Percentiles rank a stretch among this genome's conserved stretches.
phyloP scores from a whole-genome alignment of 2,113 vertebrate genomes.

The Bungarus multicinctus region DNA sequence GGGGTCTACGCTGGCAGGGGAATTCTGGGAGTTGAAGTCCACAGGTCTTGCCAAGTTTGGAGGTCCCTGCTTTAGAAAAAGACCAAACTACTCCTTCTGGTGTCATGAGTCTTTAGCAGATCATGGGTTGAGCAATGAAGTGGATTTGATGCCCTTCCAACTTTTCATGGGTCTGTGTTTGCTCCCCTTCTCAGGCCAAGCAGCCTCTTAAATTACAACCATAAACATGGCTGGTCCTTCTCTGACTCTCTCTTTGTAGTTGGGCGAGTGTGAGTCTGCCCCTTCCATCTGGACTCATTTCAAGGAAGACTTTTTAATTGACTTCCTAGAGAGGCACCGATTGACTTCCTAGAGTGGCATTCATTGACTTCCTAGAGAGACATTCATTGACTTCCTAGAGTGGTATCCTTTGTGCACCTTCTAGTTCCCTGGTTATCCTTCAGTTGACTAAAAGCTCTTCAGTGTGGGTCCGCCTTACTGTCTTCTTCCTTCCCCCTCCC shows the following conservation, averaged over 20 bases:
- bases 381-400: neutral
- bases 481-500: neutral
- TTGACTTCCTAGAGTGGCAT: too few relatives aligned
- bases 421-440: constrained; percentile 5
- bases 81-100: neutral
- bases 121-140: neutral
- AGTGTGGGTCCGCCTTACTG: neutral
- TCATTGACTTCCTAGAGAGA: neutral
- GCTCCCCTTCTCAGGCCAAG: neutral
- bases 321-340: neutral
- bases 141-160: neutral
- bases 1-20: neutral
- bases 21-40: neutral
- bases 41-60: neutral
- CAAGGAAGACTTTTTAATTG: constrained; percentile 2
- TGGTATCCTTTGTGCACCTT: neutral
- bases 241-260: neutral
- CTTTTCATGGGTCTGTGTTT: neutral
- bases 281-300: neutral
- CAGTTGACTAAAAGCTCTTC: constrained; percentile 2
- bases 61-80: neutral
- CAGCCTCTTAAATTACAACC: neutral
- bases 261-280: constrained; percentile 10
- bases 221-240: constrained; percentile 7
- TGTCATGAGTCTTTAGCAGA: neutral